These are phyloP conservation scores for Drosophila sordidapex DNA, from an alignment of 2,888 invertebrate genomes.

Conservation along the genomic window DNA sequence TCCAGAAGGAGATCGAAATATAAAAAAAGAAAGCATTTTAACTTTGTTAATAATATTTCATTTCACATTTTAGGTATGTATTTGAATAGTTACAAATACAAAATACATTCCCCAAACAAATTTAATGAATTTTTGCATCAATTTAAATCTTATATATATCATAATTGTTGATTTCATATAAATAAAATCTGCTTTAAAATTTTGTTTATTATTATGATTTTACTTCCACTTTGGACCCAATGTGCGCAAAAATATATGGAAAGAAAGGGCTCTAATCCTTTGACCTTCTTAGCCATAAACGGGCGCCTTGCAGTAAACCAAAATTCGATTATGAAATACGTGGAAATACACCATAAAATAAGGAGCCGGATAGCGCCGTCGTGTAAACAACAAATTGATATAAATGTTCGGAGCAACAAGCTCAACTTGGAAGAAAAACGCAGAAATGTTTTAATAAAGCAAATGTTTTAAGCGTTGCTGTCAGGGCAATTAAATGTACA, in stretches of 20 bases:
- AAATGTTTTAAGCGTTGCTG: conserved; percentile 43
- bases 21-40: neutral
- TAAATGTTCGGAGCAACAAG: conserved; percentile 37
- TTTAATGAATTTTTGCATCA: neutral
- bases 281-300: conserved; percentile 37
- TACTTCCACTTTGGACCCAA: neutral
- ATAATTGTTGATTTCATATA: neutral
- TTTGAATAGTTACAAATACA: neutral
- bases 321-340: conserved; percentile 66
- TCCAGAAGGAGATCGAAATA: neutral
- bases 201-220: neutral
- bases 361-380: conserved; percentile 25
- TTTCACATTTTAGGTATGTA: neutral
- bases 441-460: conserved; percentile 56
- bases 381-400: conserved; percentile 62
- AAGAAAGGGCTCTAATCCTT: conserved; percentile 52
- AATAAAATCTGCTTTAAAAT: neutral
- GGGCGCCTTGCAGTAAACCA: conserved; percentile 39
- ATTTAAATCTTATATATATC: neutral
- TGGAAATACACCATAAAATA: conserved; percentile 34
- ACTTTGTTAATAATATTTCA: neutral
- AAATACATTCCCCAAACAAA: neutral
- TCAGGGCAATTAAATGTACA: conserved; percentile 59
- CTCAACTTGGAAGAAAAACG: conserved; percentile 10
- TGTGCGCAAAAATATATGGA: conserved; percentile 44